These are phyloP conservation scores for Ischnura elegans DNA, from an alignment of 2,888 invertebrate species.

Conservation along the genomic window DNA sequence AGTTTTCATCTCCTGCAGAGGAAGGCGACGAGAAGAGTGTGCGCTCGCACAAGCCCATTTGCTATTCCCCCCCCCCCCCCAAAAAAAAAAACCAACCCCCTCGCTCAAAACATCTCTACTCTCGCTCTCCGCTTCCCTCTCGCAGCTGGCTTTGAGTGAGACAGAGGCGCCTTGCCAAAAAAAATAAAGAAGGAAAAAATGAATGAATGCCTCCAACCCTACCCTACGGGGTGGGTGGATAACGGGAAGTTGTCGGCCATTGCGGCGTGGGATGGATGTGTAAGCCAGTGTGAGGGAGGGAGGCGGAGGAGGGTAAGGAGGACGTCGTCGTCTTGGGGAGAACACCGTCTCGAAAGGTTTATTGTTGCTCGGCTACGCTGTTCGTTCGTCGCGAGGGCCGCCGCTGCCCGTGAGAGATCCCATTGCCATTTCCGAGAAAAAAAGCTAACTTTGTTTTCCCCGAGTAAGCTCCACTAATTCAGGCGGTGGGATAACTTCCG, in stretches of 20 bases:
- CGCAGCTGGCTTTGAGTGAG: neutral
- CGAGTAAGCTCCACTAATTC: neutral
- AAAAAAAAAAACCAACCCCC: too few species aligned
- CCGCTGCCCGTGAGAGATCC: neutral
- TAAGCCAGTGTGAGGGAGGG: neutral
- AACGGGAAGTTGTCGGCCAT: neutral
- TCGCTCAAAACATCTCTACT: neutral
- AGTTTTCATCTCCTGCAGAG: neutral
- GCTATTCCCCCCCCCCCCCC: neutral
- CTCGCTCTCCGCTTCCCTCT: neutral
- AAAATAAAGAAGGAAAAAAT: too few species aligned
- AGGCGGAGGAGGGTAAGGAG: too few species aligned
- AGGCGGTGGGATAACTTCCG: neutral
- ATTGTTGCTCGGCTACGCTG: neutral
- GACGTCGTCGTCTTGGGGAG: neutral
- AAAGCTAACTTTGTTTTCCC: neutral
- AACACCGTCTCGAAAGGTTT: constrained; percentile 7
- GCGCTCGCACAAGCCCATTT: neutral
- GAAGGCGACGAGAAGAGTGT: neutral
- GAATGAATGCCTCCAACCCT: too few species aligned
- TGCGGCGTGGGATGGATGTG: neutral
- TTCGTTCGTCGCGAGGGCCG: neutral
- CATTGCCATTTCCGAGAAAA: neutral
- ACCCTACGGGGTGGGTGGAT: neutral
- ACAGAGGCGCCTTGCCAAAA: neutral